Conservation (phyloP, 2,888 invertebrate species). For the Lordiphosa fenestrarum region DNA sequence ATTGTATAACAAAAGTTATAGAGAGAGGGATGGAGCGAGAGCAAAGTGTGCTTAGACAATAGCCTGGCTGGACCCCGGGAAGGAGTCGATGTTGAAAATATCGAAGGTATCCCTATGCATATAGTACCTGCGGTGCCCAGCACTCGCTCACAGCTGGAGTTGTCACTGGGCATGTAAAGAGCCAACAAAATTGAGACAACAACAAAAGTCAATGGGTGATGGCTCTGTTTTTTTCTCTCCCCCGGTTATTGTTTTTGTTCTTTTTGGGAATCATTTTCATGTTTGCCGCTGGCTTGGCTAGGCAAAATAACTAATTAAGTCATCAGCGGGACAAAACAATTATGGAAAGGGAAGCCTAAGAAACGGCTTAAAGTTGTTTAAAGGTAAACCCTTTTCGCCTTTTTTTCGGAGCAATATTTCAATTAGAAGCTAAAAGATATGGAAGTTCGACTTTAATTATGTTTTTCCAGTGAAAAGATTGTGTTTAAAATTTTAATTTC, state of each 20-base stretch:
- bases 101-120: conserved; percentile 21
- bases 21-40: conserved; percentile 30
- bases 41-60: conserved; percentile 66
- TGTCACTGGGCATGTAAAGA: conserved; percentile 78
- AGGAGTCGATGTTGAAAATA: conserved; percentile 34
- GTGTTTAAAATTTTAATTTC: too few relatives aligned
- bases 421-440: too few relatives aligned
- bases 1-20: conserved; percentile 70
- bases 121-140: conserved; percentile 63
- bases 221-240: conserved; percentile 39
- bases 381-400: too few relatives aligned
- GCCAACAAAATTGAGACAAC: conserved; percentile 63
- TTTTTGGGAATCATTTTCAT: conserved; percentile 44
- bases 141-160: conserved; percentile 77
- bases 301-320: conserved; percentile 70
- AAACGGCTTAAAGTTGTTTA: conserved; percentile 11
- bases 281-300: conserved; percentile 54
- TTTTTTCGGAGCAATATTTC: too few relatives aligned
- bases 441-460: too few relatives aligned
- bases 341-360: conserved; percentile 39
- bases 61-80: conserved; percentile 52
- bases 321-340: conserved; percentile 65
- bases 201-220: conserved; percentile 38
- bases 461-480: too few relatives aligned
- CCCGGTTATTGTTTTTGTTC: conserved; percentile 17